Conservation (phyloP, 1,140 invertebrate species). For the Rhagoletis zephyria region DNA sequence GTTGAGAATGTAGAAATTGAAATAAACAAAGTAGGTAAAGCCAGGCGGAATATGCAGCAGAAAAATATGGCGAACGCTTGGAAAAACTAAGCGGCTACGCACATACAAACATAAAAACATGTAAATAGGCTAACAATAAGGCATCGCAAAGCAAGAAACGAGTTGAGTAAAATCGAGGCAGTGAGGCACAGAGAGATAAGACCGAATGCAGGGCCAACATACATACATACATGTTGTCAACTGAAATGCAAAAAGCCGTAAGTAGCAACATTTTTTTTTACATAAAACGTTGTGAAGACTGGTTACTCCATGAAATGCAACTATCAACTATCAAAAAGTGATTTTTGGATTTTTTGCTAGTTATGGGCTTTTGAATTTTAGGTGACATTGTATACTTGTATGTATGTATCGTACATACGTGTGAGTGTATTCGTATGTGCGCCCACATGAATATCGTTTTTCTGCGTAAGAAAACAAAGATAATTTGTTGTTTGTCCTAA, state of each 20-base stretch:
- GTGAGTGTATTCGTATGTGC: background rate
- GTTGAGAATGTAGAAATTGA: conserved; percentile 32
- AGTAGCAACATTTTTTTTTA: no score
- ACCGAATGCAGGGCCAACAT: background rate
- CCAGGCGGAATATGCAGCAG: conserved; percentile 9
- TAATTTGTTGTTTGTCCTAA: background rate
- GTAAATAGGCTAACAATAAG: background rate
- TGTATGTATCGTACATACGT: background rate
- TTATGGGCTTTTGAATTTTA: no score
- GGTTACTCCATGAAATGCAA: no score
- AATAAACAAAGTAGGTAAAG: conserved; percentile 18
- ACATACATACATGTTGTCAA: no score
- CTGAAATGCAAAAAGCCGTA: no score
- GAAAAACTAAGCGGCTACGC: background rate
- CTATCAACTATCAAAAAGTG: no score
- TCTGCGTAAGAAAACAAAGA: conserved; percentile 11
- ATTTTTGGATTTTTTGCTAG: no score
- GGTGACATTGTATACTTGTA: no score
- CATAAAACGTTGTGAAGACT: no score
- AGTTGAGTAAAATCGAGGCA: background rate
- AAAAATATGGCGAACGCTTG: background rate
- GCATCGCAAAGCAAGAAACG: background rate
- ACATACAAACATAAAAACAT: background rate
- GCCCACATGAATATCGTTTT: background rate
- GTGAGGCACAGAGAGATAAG: background rate